Base-by-base conservation (phyloP, 2,797 vertebrate genomes). In the Gallinago solitaria region DNA sequence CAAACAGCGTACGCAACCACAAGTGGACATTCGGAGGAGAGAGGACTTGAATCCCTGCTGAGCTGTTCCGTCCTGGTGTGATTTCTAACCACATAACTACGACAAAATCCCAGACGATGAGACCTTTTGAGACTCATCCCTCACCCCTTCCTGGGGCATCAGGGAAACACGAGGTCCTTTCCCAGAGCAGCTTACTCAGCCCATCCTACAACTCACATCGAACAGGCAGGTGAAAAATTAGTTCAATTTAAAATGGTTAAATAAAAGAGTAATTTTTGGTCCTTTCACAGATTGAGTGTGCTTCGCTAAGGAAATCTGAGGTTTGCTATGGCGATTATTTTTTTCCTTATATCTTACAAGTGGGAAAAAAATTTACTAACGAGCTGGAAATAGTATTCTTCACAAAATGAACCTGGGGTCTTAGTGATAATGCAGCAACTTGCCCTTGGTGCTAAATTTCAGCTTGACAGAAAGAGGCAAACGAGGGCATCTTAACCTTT, bases 71-170 rank as follows among this genome's bases (percentile, higher is more conserved):
- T 47, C 24, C 75, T 19, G 48, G 18, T 18, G 12, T 2, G 2
- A 37, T 71, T 96, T 68, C 83, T 56, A 87, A 61, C 88, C 94
- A 63, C 90, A 90, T 39, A 45, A 12, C 77, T 25, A 65, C 1
- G 9, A 87, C 90, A 96, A 59, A 94, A 93, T 75, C 93, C 86
- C 90, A 87, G 81, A 83, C 68, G 2, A 67, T 69, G 77, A 92
- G 74, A 89, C 39, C 48, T 91, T 71, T 8, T 3, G 16, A 71
- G 59, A 77, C 43, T 94, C 83, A 51, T 39, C 65, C 82, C 37
- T 77, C 87, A 71, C 18, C 87, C 48, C 83, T 53, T 54, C 80
- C 41, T 0, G 0, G 68, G 56, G 25, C 73, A 70, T 18, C 35
- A 30, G 57, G 73, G 65, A 77, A 30, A 30, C 59, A 48, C 2